Percentiles rank a stretch among this genome's conserved stretches.
Conservation (phyloP, 2,113 vertebrate species). For the Piaya cayana region DNA sequence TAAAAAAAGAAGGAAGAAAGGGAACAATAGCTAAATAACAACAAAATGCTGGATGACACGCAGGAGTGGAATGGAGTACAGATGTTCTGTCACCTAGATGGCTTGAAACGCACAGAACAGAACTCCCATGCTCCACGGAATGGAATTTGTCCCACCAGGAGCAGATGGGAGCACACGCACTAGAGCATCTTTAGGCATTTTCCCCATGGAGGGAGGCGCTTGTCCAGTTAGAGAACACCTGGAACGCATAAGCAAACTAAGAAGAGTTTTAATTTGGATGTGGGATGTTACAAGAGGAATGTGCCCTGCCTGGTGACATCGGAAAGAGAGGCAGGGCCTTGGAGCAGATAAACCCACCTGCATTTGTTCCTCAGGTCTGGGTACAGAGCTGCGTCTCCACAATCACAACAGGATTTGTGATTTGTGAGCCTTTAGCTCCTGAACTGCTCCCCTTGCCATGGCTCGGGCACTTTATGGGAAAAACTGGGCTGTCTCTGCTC, state of each 20-base stretch:
- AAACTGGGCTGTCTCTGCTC: neutral
- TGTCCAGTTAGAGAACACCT: neutral
- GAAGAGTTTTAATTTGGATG: neutral
- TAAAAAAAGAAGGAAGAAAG: neutral
- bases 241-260: neutral
- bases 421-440: neutral
- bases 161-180: neutral
- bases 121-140: neutral
- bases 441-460: neutral
- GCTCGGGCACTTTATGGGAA: fast-evolving
- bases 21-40: slow-evolving; percentile 13
- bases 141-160: neutral
- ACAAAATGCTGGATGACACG: neutral
- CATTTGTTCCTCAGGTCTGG: neutral
- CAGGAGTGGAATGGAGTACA: neutral
- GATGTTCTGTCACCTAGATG: slow-evolving; percentile 10
- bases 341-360: neutral
- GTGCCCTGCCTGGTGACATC: neutral
- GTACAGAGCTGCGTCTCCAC: neutral
- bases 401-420: neutral
- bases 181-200: fast-evolving
- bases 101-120: neutral
- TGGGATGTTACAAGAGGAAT: fast-evolving
- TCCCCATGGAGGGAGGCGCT: neutral
- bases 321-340: neutral